These are phyloP conservation scores for Nemotelus nigrinus DNA, from an alignment of 2,888 invertebrate genomes.

Conservation along the genomic window DNA sequence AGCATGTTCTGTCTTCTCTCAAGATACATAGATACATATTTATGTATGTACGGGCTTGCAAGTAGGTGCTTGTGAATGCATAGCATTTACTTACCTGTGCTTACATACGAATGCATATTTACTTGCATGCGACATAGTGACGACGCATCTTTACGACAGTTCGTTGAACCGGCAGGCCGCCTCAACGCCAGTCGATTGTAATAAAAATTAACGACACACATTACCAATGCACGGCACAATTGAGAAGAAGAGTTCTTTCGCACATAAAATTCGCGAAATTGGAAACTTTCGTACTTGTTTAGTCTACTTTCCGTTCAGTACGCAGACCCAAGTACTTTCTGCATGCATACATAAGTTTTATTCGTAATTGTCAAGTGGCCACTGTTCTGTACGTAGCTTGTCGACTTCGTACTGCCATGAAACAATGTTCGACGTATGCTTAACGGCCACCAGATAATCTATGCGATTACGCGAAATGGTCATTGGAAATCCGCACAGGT, in stretches of 20 bases:
- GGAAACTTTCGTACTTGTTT: slow-evolving; percentile 22
- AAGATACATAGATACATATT: neutral
- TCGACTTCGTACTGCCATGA: neutral
- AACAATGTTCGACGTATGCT: neutral
- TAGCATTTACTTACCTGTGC: too few relatives aligned
- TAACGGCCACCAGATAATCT: slow-evolving; percentile 11
- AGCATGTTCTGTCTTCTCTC: neutral
- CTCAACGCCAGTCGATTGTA: neutral
- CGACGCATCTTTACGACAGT: slow-evolving; percentile 17
- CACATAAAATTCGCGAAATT: slow-evolving; percentile 25
- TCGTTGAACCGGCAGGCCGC: slow-evolving; percentile 2
- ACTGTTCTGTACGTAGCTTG: neutral
- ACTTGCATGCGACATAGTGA: neutral
- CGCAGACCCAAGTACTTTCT: neutral
- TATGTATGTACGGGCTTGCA: neutral
- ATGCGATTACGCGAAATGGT: slow-evolving; percentile 14
- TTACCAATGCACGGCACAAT: neutral
- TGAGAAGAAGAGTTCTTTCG: neutral
- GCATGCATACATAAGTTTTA: neutral
- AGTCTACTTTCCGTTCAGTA: slow-evolving; percentile 12
- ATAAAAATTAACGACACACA: slow-evolving; percentile 21
- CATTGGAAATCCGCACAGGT: slow-evolving; percentile 18
- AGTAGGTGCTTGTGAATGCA: neutral
- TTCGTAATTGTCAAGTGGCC: neutral
- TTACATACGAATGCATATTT: neutral